Evolutionary conservation across 2,797 vertebrate genomes (phyloP).

Genomic region (Mormyrus hasselquistii): DNA sequence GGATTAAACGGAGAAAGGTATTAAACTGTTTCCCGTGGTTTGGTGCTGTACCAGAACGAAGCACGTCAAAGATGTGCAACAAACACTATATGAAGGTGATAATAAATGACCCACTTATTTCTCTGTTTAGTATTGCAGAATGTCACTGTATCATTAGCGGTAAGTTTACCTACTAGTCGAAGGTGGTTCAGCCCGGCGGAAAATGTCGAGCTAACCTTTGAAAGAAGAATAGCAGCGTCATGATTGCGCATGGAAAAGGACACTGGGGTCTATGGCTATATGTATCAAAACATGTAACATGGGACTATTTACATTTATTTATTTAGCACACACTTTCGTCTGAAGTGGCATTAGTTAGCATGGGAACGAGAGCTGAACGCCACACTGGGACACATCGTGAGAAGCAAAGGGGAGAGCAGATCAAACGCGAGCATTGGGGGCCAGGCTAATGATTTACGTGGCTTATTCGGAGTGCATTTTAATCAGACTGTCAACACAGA

Average conservation of each 20-base stretch:
- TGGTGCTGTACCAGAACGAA: neutral
- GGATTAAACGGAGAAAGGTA: neutral
- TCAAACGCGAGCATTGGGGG: neutral
- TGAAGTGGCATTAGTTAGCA: neutral
- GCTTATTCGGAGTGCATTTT: neutral
- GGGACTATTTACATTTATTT: neutral
- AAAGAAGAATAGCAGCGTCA: neutral
- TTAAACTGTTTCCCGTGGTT: neutral
- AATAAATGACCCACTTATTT: neutral
- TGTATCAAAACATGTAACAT: neutral
- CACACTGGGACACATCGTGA: neutral
- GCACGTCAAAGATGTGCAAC: neutral
- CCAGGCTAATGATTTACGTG: neutral
- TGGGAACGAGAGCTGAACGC: neutral
- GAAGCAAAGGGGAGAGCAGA: neutral
- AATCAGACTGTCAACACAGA: neutral
- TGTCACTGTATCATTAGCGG: neutral
- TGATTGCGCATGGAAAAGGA: neutral
- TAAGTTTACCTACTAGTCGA: neutral
- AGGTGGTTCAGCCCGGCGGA: neutral
- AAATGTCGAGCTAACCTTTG: neutral
- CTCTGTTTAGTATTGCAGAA: neutral
- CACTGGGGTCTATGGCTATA: neutral
- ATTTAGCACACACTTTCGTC: neutral
- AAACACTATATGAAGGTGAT: neutral